These are phyloP conservation scores for Tringa solitaria DNA, from an alignment of 2,113 vertebrate genomes.

Conservation along the genomic window DNA sequence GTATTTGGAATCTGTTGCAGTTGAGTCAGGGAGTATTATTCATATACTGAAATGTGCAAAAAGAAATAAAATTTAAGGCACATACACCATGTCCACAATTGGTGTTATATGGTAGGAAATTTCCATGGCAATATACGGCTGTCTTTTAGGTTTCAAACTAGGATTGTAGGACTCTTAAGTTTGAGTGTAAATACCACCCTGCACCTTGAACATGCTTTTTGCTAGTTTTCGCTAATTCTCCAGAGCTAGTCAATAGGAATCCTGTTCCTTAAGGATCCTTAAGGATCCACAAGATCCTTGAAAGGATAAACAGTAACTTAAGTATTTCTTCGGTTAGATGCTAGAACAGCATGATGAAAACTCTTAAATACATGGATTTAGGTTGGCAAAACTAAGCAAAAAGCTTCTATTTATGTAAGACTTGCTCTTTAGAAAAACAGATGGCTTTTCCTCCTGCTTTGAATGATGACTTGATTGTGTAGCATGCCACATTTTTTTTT, in stretches of 20 bases:
- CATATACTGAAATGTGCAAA: background rate
- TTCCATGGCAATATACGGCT: background rate
- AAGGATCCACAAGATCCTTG: background rate
- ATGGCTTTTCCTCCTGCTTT: slow-evolving; percentile 12
- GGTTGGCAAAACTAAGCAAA: background rate
- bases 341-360: background rate
- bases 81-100: background rate
- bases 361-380: background rate
- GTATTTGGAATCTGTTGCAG: background rate
- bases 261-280: too few species aligned
- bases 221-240: background rate
- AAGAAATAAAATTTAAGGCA: background rate
- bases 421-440: background rate
- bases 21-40: background rate
- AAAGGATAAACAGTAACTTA: background rate
- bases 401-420: background rate
- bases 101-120: background rate
- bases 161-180: background rate
- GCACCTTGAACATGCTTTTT: background rate
- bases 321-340: background rate
- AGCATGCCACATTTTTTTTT: background rate
- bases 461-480: background rate
- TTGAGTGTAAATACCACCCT: background rate
- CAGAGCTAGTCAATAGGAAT: background rate
- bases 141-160: background rate